Base-by-base conservation (phyloP, 2,797 vertebrate genomes). In the Enteromius radiatus region DNA sequence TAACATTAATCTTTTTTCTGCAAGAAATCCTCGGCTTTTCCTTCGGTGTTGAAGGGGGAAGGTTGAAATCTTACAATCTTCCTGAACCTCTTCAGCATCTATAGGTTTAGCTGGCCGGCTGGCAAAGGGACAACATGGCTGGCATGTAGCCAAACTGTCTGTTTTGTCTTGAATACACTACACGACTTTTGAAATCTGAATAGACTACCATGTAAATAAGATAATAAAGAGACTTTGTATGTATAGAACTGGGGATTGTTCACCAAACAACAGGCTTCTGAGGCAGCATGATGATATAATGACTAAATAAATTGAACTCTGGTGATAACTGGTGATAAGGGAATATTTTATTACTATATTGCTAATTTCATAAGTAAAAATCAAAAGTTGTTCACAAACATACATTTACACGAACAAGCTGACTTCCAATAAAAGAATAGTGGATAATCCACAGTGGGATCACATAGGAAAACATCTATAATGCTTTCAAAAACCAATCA, bases 1-100 rank as follows among this genome's bases (percentile, higher is more conserved):
- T 47, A 36, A 84, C 88, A 84, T 84, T 81, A 83, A 86, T 87
- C 84, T 82, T 83, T 70, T 70, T 67, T 63, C 63, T 36, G 54
- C 31, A 61, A 79, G 81, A 85, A 68, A 69, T 36, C 49, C 77
- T 74, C 85, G 81, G 78, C 81, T 82, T 85, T 80, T 19, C 76
- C 68, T 74, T 75, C 41, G 5, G 61, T 38, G 31, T 75, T 79
- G 7, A 63, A 47, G 82, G 76, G 69, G 43, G 43, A 11, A 45
- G 41, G 8, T 23, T 33, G 49, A n/a, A 81, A 31, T 79, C 74
- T 38, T 61, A 21, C 78, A 83, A 26, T 63, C 36, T 65, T 75
- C 21, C 52, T 49, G 31, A 47, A 33, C 45, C 56, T 52, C 38
- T 76, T 82, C 78, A 75, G 47, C 74, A 36, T 56, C 69, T 12